Base-by-base conservation (phyloP, 2,113 vertebrate species). In the Sebastes fasciatus region DNA sequence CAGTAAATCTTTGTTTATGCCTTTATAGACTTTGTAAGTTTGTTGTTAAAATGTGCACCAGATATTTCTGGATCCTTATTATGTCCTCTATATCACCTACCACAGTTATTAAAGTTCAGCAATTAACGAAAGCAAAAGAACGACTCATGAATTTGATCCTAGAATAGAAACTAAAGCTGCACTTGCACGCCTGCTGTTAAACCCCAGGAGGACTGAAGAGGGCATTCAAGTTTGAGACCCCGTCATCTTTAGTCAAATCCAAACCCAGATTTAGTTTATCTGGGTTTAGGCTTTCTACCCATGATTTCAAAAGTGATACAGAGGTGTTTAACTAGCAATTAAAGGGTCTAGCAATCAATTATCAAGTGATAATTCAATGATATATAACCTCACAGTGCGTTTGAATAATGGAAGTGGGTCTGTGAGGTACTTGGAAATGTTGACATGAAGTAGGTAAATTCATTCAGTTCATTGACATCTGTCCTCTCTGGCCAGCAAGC, bases 401-500 rank as follows among this genome's bases (percentile, higher is more conserved):
- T 8, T 34, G 23, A 51, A 68, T 21, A 0, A 16, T 21, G 0
- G 7, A 45, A 54, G 57, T n/a, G 40, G 3, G 2, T 17, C 7
- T 43, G 7, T 23, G 8, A 46, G 34, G 12, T 23, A 42, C 34
- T 9, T 10, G 6, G 14, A 67, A 74, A 68, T 61, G 16, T 64
- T 12, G 12, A 57, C 40, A 42, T 48, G 26, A 19, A 63, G 23
- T 0, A 54, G 3, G 0, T 67, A 7, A 26, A 17, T 40, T 45
- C 4, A 34, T 19, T 74, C 13, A 80, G 66, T 46, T 77, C 45
- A 80, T 60, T 78, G 79, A 83, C 80, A 88, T 88, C 49, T 55
- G 70, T 77, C 79, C 88, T 85, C 91, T 91, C 80, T 83, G 80
- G 58, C 79, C 88, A 71, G 17, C 60, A 54, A 57, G 60, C 82